Evolutionary conservation across 2,797 vertebrate genomes (phyloP).

Genomic region (Gymnocypris eckloni): DNA sequence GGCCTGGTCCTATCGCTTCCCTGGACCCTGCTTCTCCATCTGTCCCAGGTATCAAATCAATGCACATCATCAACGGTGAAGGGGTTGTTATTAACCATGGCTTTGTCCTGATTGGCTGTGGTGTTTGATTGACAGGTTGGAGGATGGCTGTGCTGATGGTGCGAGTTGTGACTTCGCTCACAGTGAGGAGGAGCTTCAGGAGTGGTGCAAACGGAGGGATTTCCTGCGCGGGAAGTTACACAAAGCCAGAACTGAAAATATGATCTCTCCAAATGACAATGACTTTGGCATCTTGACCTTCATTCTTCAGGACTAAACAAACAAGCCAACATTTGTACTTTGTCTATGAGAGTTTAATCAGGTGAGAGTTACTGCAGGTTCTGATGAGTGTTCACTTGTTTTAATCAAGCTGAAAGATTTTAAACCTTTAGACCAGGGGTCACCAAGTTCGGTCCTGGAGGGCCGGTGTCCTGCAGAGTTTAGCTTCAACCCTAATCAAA

Average conservation of each 20-base stretch:
- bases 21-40: slow-evolving; percentile 85
- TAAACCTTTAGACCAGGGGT: not conserved
- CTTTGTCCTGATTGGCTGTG: slow-evolving; percentile 31
- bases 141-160: slow-evolving; percentile 81
- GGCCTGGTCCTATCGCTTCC: slow-evolving; percentile 91
- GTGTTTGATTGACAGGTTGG: slow-evolving; percentile 67
- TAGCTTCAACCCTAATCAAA: too few relatives aligned
- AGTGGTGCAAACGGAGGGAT: slow-evolving; percentile 89
- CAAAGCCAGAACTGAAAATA: slow-evolving; percentile 90
- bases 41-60: slow-evolving; percentile 83
- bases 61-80: not conserved
- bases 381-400: not conserved
- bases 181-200: slow-evolving; percentile 87
- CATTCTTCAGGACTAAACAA: slow-evolving; percentile 82
- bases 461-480: too few relatives aligned
- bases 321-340: not conserved
- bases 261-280: slow-evolving; percentile 86
- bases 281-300: slow-evolving; percentile 98
- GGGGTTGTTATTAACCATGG: not conserved
- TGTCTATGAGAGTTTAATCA: not conserved
- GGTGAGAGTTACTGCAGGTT: not conserved
- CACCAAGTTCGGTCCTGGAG: too few relatives aligned
- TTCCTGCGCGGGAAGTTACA: slow-evolving; percentile 89
- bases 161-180: slow-evolving; percentile 91
- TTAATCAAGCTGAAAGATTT: not conserved